Base-by-base conservation (phyloP, 2,113 vertebrate species). In the Todiramphus chloris region DNA sequence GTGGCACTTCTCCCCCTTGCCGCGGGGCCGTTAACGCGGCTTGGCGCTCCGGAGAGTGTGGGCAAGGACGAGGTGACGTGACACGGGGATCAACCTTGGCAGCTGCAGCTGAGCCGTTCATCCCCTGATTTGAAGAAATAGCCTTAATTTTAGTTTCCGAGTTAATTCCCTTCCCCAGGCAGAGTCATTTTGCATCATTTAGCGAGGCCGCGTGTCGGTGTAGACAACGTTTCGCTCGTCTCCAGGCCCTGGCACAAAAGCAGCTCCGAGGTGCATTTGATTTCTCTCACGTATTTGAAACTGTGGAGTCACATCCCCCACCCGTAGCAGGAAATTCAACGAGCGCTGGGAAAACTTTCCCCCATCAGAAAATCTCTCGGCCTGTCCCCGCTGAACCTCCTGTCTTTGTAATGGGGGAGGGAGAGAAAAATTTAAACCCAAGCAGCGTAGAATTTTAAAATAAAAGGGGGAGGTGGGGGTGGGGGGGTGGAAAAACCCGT, bases 171-270 rank as follows among this genome's bases (percentile, higher is more conserved):
- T 51, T 46, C 67, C 31, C 48, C 16, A 5, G 25, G 79, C 35
- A 24, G 18, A 6, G 14, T 18, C 17, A 0, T 31, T 72, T 53
- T 7, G 0, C 21, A 5, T n/a, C 19, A 0, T 24, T 39, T 15
- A 24, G 59, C n/a, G 13, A 25, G 14, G 35, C 35, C 21, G 18
- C 6, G 33, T 11, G 33, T 15, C 23, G n/a, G n/a, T 24, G 19
- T 18, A 31, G 79, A 8, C 21, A 2, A 16, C 14, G 30, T 19
- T 35, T n/a, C 11, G 1, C 64, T 46, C 1, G 4, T 33, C n/a
- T 33, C 44, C n/a, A 4, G 10, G 39, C 85, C 50, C 33, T 6
- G 4, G 27, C 55, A 9, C 55, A 58, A 17, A 67, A 51, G 37
- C 46, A 13, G 3, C 48, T 63, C 63, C 1, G 33, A 59, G 50